Percentiles rank a stretch among this genome's conserved stretches.
phyloP scores from a whole-genome alignment of 2,888 invertebrate species.

The Herminia tarsipennalis region DNA sequence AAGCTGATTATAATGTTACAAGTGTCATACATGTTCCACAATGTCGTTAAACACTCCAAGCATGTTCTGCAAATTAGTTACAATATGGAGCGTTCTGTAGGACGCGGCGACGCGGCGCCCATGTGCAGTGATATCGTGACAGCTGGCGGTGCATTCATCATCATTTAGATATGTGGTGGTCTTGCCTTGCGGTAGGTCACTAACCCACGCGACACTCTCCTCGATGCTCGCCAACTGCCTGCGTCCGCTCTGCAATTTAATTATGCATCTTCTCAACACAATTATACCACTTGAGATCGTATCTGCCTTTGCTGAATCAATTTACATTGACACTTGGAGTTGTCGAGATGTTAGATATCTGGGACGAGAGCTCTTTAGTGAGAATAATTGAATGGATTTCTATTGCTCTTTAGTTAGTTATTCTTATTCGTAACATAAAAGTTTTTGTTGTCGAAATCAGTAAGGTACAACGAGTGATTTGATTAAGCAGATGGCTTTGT shows the following conservation, averaged over 20 bases:
- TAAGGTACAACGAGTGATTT: no score
- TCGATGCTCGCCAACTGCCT: background rate
- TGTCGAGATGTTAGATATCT: background rate
- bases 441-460: no score
- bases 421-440: no score
- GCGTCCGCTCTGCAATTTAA: constrained; percentile 4
- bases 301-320: constrained; percentile 4
- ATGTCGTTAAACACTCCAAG: no score
- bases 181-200: constrained; percentile 21
- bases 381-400: background rate
- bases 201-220: constrained; percentile 7
- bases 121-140: background rate
- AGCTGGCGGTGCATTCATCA: background rate
- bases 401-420: background rate
- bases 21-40: no score
- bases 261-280: constrained; percentile 4
- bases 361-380: background rate
- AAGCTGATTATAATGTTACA: no score
- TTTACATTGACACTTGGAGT: background rate
- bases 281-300: constrained; percentile 5
- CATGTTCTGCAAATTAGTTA: background rate
- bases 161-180: background rate
- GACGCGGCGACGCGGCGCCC: background rate
- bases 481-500: no score
- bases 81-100: background rate